Conservation (phyloP, 2,797 vertebrate genomes). For the Hydrophis major region DNA sequence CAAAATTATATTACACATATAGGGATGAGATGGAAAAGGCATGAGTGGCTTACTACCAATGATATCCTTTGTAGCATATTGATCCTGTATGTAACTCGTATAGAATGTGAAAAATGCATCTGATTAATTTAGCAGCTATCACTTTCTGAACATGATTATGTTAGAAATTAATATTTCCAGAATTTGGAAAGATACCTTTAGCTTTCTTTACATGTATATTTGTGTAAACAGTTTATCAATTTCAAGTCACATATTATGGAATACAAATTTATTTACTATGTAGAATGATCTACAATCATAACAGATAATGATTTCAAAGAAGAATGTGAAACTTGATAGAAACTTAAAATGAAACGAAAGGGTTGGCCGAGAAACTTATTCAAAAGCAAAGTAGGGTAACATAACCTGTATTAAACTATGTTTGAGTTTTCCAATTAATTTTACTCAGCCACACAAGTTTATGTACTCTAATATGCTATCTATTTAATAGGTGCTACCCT, state of each 20-base stretch:
- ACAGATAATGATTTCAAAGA: background rate
- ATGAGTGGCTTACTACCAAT: background rate
- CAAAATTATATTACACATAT: background rate
- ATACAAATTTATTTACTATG: background rate
- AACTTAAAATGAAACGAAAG: background rate
- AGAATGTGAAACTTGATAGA: background rate
- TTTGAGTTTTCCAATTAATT: background rate
- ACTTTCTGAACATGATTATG: background rate
- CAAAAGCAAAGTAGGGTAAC: background rate
- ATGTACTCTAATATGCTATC: background rate
- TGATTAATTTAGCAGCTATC: background rate
- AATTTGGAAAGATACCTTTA: background rate
- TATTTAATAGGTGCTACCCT: background rate
- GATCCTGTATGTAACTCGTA: background rate
- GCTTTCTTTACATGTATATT: background rate
- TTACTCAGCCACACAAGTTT: background rate
- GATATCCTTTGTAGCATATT: background rate
- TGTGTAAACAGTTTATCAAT: background rate
- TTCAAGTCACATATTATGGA: background rate
- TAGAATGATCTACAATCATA: background rate
- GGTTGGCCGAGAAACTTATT: background rate
- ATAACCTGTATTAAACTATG: background rate
- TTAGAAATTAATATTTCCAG: slow-evolving; percentile 51
- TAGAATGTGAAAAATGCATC: background rate
- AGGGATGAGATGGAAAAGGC: background rate